A percentile compares a stretch with the other conserved stretches of the same genome.
phyloP scores from a whole-genome alignment of 2,797 vertebrate genomes.

The Orientallactaga sibirica region DNA sequence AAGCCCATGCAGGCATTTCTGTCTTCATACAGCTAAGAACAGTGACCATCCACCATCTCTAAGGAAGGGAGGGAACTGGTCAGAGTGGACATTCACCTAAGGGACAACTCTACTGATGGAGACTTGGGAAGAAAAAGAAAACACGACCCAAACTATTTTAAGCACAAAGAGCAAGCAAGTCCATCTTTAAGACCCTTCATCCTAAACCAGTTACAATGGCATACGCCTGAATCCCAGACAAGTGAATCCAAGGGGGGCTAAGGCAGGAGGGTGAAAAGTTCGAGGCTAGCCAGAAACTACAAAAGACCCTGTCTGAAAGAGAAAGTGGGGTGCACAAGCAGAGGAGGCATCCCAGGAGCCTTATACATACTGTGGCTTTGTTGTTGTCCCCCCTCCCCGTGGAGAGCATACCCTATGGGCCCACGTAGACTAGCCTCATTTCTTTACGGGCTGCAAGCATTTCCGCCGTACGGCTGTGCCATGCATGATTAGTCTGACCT shows the following conservation, averaged over 20 bases:
- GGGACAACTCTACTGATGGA: neutral
- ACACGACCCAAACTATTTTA: neutral
- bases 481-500: neutral
- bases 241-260: neutral
- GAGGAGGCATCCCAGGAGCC: neutral
- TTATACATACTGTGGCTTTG: neutral
- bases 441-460: neutral
- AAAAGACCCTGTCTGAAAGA: neutral
- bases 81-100: neutral
- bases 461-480: neutral
- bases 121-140: neutral
- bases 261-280: neutral
- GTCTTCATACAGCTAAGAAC: neutral
- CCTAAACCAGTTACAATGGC: neutral
- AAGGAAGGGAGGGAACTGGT: neutral
- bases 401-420: neutral
- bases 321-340: neutral
- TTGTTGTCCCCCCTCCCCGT: neutral
- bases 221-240: neutral
- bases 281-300: neutral
- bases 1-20: neutral
- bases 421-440: neutral
- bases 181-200: neutral
- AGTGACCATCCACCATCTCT: slow-evolving; percentile 13
- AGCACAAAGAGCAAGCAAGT: neutral